Base-by-base conservation (phyloP, 2,113 vertebrate genomes). In the Scytalopus superciliaris region DNA sequence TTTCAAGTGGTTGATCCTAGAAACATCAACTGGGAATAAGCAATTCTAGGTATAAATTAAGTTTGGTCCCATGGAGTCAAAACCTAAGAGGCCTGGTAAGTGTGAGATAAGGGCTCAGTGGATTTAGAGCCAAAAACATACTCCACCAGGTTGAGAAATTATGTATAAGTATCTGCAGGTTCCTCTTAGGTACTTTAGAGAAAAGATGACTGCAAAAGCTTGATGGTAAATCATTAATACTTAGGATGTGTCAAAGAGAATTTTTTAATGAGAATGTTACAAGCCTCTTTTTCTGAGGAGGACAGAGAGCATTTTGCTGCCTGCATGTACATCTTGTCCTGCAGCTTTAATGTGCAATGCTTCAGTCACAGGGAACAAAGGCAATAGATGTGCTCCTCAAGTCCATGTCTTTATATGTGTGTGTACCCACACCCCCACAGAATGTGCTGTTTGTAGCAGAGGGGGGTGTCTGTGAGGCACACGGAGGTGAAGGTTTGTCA, bases 361-460 rank as follows among this genome's bases (percentile, higher is more conserved):
- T 74, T 74, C 73, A 15, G 76, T 37, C 72, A 4, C 4, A 21
- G 2, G 3, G 40, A 33, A 25, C 3, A 1, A 24, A 60, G 56
- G 33, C 24, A 42, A 6, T 17, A 30, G 9, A 9, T 40, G 67
- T 0, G 0, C 23, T 73, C 37, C 53, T 56, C 0, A 2, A 59
- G 42, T 30, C 28, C 0, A 0, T 57, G 42, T 37, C 55, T 44
- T 31, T 18, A 2, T 9, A 0, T 11, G 27, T 30, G 10, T 64
- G 4, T 30, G 27, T 11, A 2, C 14, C 18, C 53, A 40, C 12
- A 44, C n/a, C 30, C 5, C 6, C 12, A 7, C 35, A 42, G 66
- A 72, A 55, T 6, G 0, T 6, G 0, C 7, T 9, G 25, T 7
- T 18, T 18, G 25, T 9, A 39, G 52, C 74, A 33, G 52, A 15